Evolutionary conservation across 2,888 invertebrate genomes (phyloP), one percentile per base, ranked within the genome.

Genomic region (Conomelus anceps): DNA sequence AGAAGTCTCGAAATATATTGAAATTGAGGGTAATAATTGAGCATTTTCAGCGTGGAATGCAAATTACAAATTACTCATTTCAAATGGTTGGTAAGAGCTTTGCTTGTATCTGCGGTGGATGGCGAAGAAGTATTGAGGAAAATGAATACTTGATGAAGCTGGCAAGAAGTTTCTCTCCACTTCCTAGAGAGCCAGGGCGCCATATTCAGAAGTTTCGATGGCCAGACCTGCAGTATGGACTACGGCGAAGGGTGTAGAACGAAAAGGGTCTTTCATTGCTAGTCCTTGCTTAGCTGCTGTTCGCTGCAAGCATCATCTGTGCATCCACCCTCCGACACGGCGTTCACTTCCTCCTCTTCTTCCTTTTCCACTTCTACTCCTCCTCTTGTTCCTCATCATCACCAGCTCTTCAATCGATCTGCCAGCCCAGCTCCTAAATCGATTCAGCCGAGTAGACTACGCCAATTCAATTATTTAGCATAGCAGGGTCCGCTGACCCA

Each of bases 371-470:
- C n/a, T n/a, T n/a, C n/a, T n/a, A n/a, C n/a, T n/a, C 17, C 85
- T 88, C 63, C 23, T 84, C 63, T 34, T 89, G 41, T 63, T 63
- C 11, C 13, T 63, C 63, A 20, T 63, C 63, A 63, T 63, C 63
- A 63, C n/a, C 63, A 63, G n/a, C n/a, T n/a, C n/a, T n/a, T 88
- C 86, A 22, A 17, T 63, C 85, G 41, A 4, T 26, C 86, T 20
- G 86, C 23, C 23, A 24, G 24, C 86, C n/a, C 22, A 24, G 86
- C 24, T 90, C 91, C 90, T 91, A 90, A 90, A 90, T 91, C 90
- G 63, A 63, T 63, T 63, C 63, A 63, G 63, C 63, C 63, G 63
- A 63, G 63, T 63, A 63, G 63, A 63, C 63, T 63, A n/a, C 63
- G 63, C 63, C 63, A 63, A 63, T 63, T 63, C 63, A 63, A 63